Percentiles rank a stretch among this genome's conserved stretches.
Evolutionary conservation across 2,888 invertebrate species (phyloP).

Genomic region (Aphodius granarius): DNA sequence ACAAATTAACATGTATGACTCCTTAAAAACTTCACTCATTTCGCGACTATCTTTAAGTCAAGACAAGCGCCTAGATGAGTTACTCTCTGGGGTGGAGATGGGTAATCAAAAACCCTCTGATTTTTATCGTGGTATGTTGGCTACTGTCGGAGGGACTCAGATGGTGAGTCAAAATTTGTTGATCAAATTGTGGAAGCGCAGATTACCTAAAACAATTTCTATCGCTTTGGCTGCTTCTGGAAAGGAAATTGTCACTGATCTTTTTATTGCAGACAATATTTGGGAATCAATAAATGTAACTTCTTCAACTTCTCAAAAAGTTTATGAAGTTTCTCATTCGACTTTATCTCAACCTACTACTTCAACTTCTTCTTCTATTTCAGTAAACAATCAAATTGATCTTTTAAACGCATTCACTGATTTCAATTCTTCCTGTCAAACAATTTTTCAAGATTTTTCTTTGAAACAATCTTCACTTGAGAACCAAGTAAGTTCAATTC

Average conservation of each 20-base stretch:
- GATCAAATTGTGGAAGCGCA: background rate
- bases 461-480: background rate
- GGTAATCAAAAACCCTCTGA: constrained; percentile 25
- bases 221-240: background rate
- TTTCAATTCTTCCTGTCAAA: too few relatives aligned
- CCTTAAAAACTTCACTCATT: constrained; percentile 37
- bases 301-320: constrained; percentile 1
- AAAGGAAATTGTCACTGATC: background rate
- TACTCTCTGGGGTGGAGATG: constrained; percentile 18
- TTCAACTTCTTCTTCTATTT: background rate
- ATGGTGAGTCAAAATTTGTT: background rate
- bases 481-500: background rate
- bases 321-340: constrained; percentile 15
- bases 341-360: background rate
- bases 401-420: too few relatives aligned
- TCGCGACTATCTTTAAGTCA: constrained; percentile 20
- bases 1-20: constrained; percentile 25
- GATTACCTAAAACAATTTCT: constrained; percentile 2
- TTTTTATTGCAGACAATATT: background rate
- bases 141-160: background rate
- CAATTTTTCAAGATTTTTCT: too few relatives aligned
- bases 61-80: constrained; percentile 26
- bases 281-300: background rate
- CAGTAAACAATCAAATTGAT: too few relatives aligned
- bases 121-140: background rate